Evolutionary conservation across 2,888 invertebrate genomes (phyloP).

Genomic region (Agrilus mali): DNA sequence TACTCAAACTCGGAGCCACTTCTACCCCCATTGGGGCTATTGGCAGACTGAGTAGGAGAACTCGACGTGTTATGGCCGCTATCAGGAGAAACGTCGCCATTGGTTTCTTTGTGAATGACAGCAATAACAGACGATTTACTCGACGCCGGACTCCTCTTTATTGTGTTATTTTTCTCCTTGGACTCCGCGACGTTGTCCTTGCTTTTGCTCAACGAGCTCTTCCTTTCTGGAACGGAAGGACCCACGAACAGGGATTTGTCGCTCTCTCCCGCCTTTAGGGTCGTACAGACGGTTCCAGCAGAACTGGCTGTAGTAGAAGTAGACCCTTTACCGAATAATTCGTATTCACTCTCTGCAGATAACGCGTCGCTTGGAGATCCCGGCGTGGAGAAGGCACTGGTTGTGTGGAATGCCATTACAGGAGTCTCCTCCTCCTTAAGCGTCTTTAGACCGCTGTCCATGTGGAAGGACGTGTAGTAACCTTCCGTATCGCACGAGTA

Average conservation of each 20-base stretch:
- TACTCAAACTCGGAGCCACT: slow-evolving; percentile 69
- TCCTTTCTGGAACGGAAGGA: slow-evolving; percentile 72
- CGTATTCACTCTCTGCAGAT: slow-evolving; percentile 78
- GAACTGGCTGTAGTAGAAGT: slow-evolving; percentile 86
- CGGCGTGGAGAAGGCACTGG: slow-evolving; percentile 56
- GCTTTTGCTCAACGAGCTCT: slow-evolving; percentile 55
- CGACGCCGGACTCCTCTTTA: slow-evolving; percentile 30
- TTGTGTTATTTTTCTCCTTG: slow-evolving; percentile 32
- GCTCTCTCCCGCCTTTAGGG: slow-evolving; percentile 57
- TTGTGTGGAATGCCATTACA: slow-evolving; percentile 59
- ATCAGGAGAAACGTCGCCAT: slow-evolving; percentile 64
- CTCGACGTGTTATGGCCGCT: slow-evolving; percentile 73
- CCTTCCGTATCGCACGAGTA: slow-evolving; percentile 96
- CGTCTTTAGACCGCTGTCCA: slow-evolving; percentile 86
- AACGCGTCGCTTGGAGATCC: slow-evolving; percentile 56
- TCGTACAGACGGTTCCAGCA: slow-evolving; percentile 80
- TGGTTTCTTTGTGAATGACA: slow-evolving; percentile 42
- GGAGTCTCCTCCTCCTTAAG: slow-evolving; percentile 66
- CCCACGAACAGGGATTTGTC: slow-evolving; percentile 49
- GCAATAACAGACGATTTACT: slow-evolving; percentile 47
- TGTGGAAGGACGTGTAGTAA: slow-evolving; percentile 94
- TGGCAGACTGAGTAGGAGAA: slow-evolving; percentile 63
- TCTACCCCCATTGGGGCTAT: slow-evolving; percentile 54
- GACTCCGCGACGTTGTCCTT: slow-evolving; percentile 37
- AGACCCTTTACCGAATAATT: slow-evolving; percentile 81